phyloP scores from a whole-genome alignment of 2,888 invertebrate genomes.

The Tanytarsus gracilentus region DNA sequence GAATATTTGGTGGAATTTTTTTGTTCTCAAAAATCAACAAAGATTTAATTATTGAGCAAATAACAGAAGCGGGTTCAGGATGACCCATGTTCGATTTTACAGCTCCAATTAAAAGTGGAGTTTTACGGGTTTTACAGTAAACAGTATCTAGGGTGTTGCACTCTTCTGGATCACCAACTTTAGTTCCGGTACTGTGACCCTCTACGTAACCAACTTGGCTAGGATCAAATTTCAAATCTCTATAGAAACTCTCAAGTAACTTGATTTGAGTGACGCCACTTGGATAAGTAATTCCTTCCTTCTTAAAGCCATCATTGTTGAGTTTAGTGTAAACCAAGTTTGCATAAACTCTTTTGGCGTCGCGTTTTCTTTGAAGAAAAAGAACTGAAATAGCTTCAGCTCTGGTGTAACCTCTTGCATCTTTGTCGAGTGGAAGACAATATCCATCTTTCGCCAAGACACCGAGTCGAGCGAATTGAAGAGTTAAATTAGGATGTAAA shows the following conservation, averaged over 20 bases:
- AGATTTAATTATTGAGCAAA: conserved; percentile 53
- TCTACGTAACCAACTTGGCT: conserved; percentile 76
- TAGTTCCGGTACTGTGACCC: conserved; percentile 92
- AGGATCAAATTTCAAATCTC: conserved; percentile 65
- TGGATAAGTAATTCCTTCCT: conserved; percentile 73
- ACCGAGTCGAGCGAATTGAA: conserved; percentile 60
- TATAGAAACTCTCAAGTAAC: conserved; percentile 69
- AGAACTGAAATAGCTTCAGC: conserved; percentile 59
- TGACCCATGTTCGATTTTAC: conserved; percentile 78
- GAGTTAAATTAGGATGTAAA: conserved; percentile 75
- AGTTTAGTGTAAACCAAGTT: conserved; percentile 56
- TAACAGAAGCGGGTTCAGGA: conserved; percentile 43
- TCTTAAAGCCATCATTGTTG: conserved; percentile 81
- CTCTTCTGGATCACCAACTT: conserved; percentile 64
- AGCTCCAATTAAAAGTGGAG: conserved; percentile 67
- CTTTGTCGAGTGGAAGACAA: conserved; percentile 18
- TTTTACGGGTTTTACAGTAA: conserved; percentile 47
- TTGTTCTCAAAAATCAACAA: conserved; percentile 58
- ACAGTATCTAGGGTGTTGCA: conserved; percentile 63
- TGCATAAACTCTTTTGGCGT: conserved; percentile 47
- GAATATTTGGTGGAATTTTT: conserved; percentile 60
- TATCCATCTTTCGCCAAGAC: conserved; percentile 10
- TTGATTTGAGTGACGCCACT: conserved; percentile 61
- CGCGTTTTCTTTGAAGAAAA: conserved; percentile 50
- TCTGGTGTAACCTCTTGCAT: conserved; percentile 49